Percentiles rank a stretch among this genome's conserved stretches.
phyloP scores from a whole-genome alignment of 30 jellyfish, hydroid and myxozoan species.

The Chrysaora quinquecirrha region DNA sequence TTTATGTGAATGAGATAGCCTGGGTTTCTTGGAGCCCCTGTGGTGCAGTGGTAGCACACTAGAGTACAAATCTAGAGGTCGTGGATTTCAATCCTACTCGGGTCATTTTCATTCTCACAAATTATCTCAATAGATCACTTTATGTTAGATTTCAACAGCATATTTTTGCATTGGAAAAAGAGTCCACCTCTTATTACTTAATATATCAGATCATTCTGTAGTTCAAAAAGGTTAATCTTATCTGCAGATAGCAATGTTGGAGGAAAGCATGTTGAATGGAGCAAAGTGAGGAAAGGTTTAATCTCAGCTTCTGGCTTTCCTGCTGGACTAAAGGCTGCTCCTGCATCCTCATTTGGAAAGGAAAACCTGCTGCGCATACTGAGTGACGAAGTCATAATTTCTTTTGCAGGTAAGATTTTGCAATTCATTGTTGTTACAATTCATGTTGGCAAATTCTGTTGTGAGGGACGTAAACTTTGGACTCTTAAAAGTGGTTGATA shows the following conservation, averaged over 20 bases:
- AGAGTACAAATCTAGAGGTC: too few species aligned
- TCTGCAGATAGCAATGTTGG: conserved; percentile 32
- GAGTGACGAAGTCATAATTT: conserved; percentile 21
- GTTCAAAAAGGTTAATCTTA: conserved; percentile 2
- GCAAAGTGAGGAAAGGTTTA: conserved; percentile 39
- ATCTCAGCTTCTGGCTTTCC: conserved; percentile 40
- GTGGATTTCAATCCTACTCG: too few species aligned
- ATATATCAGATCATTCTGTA: neutral
- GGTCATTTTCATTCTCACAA: too few species aligned
- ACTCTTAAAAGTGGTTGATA: neutral
- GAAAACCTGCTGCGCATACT: conserved; percentile 39
- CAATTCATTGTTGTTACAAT: conserved; percentile 5
- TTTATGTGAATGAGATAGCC: too few species aligned
- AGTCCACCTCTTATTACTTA: conserved; percentile 2
- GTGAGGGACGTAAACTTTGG: neutral
- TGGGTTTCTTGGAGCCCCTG: too few species aligned
- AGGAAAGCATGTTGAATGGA: conserved; percentile 37
- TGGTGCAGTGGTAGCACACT: too few species aligned
- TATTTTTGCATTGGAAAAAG: conserved; percentile 8
- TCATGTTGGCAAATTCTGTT: neutral
- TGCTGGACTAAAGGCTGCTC: conserved; percentile 41
- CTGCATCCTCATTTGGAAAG: conserved; percentile 30
- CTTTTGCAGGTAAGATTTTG: conserved; percentile 12
- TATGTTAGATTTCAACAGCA: conserved; percentile 4
- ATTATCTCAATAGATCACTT: too few species aligned